These are phyloP conservation scores for Mimas tiliae DNA, from an alignment of 2,888 invertebrate species.

Conservation along the genomic window DNA sequence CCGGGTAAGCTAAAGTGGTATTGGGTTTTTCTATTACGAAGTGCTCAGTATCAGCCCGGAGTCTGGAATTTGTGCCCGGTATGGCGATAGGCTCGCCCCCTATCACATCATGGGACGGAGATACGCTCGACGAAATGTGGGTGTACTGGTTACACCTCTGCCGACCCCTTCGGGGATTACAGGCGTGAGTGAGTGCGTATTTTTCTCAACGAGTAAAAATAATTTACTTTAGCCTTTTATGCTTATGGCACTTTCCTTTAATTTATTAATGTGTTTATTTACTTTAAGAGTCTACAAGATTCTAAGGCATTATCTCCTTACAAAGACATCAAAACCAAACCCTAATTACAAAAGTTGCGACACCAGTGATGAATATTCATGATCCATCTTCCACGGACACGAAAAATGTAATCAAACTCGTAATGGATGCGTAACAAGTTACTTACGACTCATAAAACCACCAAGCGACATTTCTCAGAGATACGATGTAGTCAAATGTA, in stretches of 20 bases:
- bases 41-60: too few species aligned
- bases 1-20: too few species aligned
- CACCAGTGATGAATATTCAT: constrained; percentile 28
- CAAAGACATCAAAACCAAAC: constrained; percentile 14
- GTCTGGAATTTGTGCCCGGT: too few species aligned
- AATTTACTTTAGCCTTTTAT: too few species aligned
- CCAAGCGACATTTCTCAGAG: constrained; percentile 38
- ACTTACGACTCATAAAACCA: constrained; percentile 62
- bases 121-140: too few species aligned
- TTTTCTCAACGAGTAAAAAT: too few species aligned
- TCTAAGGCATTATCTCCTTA: not conserved
- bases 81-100: too few species aligned
- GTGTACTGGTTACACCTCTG: too few species aligned
- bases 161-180: too few species aligned
- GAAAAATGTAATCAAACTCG: constrained; percentile 50
- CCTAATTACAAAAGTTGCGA: constrained; percentile 25
- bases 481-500: constrained; percentile 68
- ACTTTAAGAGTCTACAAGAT: not conserved
- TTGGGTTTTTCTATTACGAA: too few species aligned
- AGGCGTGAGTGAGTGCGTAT: too few species aligned
- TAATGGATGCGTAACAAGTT: constrained; percentile 60
- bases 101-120: too few species aligned
- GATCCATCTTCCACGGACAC: constrained; percentile 30
- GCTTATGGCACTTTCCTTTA: not conserved
- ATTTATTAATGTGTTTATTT: not conserved